Evolutionary conservation across 30 jellyfish, hydroid and myxozoan genomes (phyloP).

Genomic region (Thelohanellus kitauei): DNA sequence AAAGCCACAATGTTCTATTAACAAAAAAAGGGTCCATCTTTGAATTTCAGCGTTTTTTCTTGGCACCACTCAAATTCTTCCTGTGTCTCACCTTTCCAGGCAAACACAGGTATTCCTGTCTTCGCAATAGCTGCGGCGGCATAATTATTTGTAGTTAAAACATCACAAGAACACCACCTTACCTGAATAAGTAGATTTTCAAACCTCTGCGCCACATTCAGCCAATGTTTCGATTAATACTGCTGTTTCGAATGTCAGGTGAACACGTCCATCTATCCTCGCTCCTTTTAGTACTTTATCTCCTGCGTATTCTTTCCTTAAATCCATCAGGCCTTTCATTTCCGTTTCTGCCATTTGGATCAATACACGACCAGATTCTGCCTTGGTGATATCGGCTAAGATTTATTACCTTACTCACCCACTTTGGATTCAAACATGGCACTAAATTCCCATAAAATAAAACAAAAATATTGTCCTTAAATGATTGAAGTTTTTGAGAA

Average conservation of each 20-base stretch:
- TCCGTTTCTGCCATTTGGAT: constrained; percentile 39
- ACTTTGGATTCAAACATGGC: no score
- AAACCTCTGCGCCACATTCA: constrained; percentile 81
- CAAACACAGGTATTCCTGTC: constrained; percentile 78
- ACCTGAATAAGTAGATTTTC: no score
- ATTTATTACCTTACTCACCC: no score
- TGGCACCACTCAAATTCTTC: no score
- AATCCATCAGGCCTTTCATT: constrained; percentile 64
- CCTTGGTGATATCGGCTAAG: constrained; percentile 44
- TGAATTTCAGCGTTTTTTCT: no score
- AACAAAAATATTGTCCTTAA: no score
- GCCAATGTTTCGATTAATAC: constrained; percentile 52
- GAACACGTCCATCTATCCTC: constrained; percentile 64
- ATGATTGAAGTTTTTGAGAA: no score
- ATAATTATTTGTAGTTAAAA: constrained; percentile 64
- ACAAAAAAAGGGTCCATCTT: no score
- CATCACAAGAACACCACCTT: constrained; percentile 82
- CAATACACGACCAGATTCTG: constrained; percentile 35
- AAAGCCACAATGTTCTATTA: no score
- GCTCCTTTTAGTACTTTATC: constrained; percentile 61
- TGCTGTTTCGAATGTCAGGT: constrained; percentile 73
- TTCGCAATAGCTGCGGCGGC: constrained; percentile 97
- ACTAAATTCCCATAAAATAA: no score
- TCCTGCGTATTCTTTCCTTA: constrained; percentile 26
- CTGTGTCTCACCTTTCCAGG: no score